Conservation (phyloP, 35 echinoderm and acorn worm genomes). For the Chiridota heheva region DNA sequence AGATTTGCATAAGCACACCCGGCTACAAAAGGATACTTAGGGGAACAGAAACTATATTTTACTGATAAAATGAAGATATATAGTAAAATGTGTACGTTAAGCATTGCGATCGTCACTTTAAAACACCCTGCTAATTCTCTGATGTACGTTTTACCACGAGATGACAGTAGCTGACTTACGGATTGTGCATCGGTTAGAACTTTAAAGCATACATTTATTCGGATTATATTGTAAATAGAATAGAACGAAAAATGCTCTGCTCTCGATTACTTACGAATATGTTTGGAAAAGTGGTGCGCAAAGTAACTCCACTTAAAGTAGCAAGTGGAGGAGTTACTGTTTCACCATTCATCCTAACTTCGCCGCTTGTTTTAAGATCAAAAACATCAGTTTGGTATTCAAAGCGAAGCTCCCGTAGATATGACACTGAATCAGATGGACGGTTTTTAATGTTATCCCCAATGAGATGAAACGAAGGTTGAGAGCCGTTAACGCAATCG, state of each 20-base stretch:
- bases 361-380: not conserved
- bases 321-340: not conserved
- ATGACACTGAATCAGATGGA: constrained; percentile 61
- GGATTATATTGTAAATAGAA: no score
- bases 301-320: not conserved
- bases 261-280: not conserved
- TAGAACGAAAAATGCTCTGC: no score
- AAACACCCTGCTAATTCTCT: no score
- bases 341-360: constrained; percentile 11
- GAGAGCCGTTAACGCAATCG: constrained; percentile 32
- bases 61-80: no score
- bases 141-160: no score
- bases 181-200: no score
- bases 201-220: no score
- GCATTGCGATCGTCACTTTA: no score
- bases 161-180: no score
- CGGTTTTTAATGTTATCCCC: constrained; percentile 41
- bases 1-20: not conserved
- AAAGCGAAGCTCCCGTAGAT: constrained; percentile 22
- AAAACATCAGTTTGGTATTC: constrained; percentile 3
- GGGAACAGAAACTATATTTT: no score
- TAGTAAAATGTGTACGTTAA: no score
- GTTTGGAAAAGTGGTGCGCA: not conserved
- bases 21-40: no score
- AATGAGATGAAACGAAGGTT: constrained; percentile 28